A percentile compares a stretch with the other conserved stretches of the same genome.
phyloP scores from a whole-genome alignment of 2,113 vertebrate genomes.

The Ptychochromis oligacanthus region DNA sequence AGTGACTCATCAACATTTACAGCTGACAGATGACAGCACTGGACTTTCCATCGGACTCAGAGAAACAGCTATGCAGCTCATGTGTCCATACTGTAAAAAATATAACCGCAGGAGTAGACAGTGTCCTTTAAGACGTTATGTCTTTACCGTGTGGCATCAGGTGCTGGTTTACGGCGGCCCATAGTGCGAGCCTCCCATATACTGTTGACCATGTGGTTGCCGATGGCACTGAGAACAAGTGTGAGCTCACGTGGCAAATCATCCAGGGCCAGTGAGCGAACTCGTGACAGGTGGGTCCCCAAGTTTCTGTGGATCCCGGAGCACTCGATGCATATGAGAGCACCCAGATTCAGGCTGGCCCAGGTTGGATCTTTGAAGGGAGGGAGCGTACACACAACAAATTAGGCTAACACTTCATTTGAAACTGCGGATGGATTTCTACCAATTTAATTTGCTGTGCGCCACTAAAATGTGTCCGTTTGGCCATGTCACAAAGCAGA shows the following conservation, averaged over 20 bases:
- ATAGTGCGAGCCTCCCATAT: slow-evolving; percentile 72
- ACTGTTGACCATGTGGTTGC: slow-evolving; percentile 76
- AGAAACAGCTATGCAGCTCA: neutral
- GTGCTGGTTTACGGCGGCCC: slow-evolving; percentile 69
- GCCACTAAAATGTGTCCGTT: neutral
- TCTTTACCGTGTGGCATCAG: slow-evolving; percentile 67
- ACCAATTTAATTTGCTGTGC: neutral
- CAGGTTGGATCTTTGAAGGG: slow-evolving; percentile 72
- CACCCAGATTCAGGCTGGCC: slow-evolving; percentile 77
- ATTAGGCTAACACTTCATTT: neutral
- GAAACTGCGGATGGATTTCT: neutral
- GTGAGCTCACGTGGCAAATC: slow-evolving; percentile 74
- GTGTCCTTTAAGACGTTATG: neutral
- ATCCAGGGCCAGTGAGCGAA: slow-evolving; percentile 73
- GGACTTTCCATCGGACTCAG: neutral
- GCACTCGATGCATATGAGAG: slow-evolving; percentile 77
- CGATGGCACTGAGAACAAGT: slow-evolving; percentile 73
- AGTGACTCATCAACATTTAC: neutral
- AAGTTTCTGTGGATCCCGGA: slow-evolving; percentile 77
- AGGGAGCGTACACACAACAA: neutral
- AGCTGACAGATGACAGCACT: neutral
- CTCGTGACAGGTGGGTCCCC: slow-evolving; percentile 76
- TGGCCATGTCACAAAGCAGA: neutral
- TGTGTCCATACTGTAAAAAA: neutral
- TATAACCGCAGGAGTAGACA: neutral